Conservation (phyloP, 1,140 invertebrate species). For the Artemia franciscana region DNA sequence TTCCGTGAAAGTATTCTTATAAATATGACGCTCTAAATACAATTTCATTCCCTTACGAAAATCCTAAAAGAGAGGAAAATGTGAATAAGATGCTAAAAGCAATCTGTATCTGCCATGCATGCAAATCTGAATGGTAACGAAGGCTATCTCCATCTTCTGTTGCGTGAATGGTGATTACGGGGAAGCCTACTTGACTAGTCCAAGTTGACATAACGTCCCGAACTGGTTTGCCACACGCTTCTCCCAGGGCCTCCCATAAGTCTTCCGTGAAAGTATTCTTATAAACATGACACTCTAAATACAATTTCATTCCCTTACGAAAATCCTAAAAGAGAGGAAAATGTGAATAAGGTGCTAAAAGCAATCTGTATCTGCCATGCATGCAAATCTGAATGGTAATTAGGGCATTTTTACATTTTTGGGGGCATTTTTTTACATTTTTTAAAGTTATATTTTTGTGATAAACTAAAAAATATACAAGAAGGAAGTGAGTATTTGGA, state of each 20-base stretch:
- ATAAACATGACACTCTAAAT: conserved; percentile 68
- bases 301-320: conserved; percentile 78
- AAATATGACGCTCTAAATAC: conserved; percentile 70
- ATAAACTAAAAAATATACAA: too few species aligned
- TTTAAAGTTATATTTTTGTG: too few species aligned
- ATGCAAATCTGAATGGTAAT: too few species aligned
- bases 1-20: conserved; percentile 74
- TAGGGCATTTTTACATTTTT: too few species aligned
- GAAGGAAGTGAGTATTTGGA: too few species aligned
- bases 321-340: conserved; percentile 62
- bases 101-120: too few species aligned
- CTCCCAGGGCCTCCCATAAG: conserved; percentile 70
- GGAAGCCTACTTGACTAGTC: conserved; percentile 83
- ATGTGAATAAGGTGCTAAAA: too few species aligned
- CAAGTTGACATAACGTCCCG: conserved; percentile 77
- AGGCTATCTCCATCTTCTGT: conserved; percentile 24
- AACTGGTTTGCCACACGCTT: conserved; percentile 76
- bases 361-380: too few species aligned
- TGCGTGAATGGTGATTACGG: conserved; percentile 29
- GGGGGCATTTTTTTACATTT: too few species aligned
- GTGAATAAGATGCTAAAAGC: too few species aligned
- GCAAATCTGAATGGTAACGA: too few species aligned
- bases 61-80: too few species aligned
- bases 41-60: conserved; percentile 86
- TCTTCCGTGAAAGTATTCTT: conserved; percentile 81